Evolutionary conservation across 2,797 vertebrate species (phyloP), one percentile per base, ranked within the genome.

Genomic region (Premnoplex brunnescens): DNA sequence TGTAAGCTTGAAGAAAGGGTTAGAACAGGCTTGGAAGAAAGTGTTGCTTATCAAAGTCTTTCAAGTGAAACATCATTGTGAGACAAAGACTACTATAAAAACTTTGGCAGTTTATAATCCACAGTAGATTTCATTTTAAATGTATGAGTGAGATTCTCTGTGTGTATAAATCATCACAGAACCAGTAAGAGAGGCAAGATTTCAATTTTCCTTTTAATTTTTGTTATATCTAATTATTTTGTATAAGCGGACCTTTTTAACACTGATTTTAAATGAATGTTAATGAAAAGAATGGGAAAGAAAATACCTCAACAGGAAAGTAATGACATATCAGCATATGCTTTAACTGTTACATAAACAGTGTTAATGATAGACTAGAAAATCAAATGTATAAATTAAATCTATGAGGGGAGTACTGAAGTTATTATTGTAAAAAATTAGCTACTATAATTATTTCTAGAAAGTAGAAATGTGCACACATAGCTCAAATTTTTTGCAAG

Each of bases 21-120:
- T 94, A 91, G 54, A 95, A 80, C 8, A 68, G 64, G 37, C 93
- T 93, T 52, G 58, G 55, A 85, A 85, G 69, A 77, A 95, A 96
- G 66, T 87, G 30, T 7, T 87, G 37, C 30, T 82, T 94, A 85
- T 86, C 56, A 71, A 83, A 93, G 24, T 77, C 39, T 91, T 83
- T 86, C 79, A 77, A 77, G 74, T 63, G 82, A 92, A 96, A 93
- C 85, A 93, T 55, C 75, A 68, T 46, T 91, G 51, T 63, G 63
- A 94, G 46, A 76, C 90, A 95, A 95, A 93, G n/a, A 8, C 36
- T 85, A 54, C 72, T 74, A 68, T 15, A 85, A 93, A 89, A 79
- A 39, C 37, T 7, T 78, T 89, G 52, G 37, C 43, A 27, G 21
- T 72, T 91, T 90, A 46, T 59, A 86, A 73, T 69, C 22, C 58